Evolutionary conservation across 2,797 vertebrate genomes (phyloP), one percentile per base, ranked within the genome.

Genomic region (Catharus ustulatus): DNA sequence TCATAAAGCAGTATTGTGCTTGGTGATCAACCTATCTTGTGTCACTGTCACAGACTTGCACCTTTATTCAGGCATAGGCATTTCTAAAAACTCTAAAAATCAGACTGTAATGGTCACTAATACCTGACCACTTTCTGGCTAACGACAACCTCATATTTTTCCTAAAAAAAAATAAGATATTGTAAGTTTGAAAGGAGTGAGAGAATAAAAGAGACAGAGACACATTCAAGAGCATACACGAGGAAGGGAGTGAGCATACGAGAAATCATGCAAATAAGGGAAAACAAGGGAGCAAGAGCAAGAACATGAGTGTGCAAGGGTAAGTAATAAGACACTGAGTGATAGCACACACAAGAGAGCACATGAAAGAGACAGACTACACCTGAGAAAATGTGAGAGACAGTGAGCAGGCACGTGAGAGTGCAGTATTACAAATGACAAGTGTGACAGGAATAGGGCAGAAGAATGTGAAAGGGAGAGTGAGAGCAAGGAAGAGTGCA

Each of bases 1-100:
- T 97, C 94, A 97, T 97, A 98, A 97, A 96, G 69, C 96, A 97
- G 84, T 95, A 94, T 95, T 96, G 96, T 96, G 95, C 91, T 95
- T 94, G 94, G 90, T 95, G 84, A 97, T 87, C 93, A 91, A 96
- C 93, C 88, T 97, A 20, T 51, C 61, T 46, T 62, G 24, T 46
- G 34, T 81, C 19, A 51, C 61, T 43, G 22, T 32, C 45, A 58
- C 61, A 49, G 36, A 51, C 27, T 43, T 58, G 52, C 18, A 15
- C 17, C 36, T 51, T 43, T 51, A 36, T 58, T 49, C 0, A 0
- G 17, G 52, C 36, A 74, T 43, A 58, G 17, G 11, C 17, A 58
- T 49, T 66, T 49, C 36, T 58, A 49, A 14, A 11, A 64, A 42
- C 13, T 64, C 30, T 49, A 24, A 64, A 74, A 84, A 58, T 0